Evolutionary conservation across 2,113 vertebrate species (phyloP).

Genomic region (Pelecanoides urinatrix): DNA sequence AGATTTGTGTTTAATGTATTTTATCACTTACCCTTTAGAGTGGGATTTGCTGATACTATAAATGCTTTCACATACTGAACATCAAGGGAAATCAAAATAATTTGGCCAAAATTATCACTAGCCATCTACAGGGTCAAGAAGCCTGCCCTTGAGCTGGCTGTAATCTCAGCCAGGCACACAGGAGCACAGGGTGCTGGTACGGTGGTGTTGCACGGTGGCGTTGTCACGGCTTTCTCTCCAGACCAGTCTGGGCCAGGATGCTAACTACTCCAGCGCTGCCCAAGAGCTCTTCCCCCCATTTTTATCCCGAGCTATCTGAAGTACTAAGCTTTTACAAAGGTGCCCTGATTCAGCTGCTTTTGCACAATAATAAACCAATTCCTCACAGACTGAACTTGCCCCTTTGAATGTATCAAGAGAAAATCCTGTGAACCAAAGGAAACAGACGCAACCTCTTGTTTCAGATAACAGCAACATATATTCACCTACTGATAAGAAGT

Average conservation of each 20-base stretch:
- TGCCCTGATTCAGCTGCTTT: background rate
- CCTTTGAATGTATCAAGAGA: background rate
- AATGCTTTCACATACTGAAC: background rate
- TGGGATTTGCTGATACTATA: conserved; percentile 20
- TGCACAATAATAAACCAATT: background rate
- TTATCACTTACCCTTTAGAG: conserved; percentile 24
- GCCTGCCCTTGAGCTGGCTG: background rate
- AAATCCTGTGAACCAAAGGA: background rate
- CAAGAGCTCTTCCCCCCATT: background rate
- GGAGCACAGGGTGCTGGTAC: background rate
- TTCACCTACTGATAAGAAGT: background rate
- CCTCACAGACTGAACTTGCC: background rate
- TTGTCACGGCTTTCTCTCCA: background rate
- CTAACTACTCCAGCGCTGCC: background rate
- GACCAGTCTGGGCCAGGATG: background rate
- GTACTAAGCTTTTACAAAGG: background rate
- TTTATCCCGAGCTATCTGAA: background rate
- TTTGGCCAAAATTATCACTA: background rate
- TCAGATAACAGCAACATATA: conserved; percentile 9
- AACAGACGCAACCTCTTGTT: background rate
- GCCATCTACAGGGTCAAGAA: background rate
- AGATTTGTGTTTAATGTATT: conserved; percentile 34
- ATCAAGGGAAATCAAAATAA: background rate
- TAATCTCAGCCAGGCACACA: background rate
- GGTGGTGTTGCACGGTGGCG: fast-evolving